Percentiles rank a stretch among this genome's conserved stretches.
These are phyloP conservation scores for Epinephelus coioides DNA, from an alignment of 2,797 vertebrate genomes.

Conservation along the genomic window DNA sequence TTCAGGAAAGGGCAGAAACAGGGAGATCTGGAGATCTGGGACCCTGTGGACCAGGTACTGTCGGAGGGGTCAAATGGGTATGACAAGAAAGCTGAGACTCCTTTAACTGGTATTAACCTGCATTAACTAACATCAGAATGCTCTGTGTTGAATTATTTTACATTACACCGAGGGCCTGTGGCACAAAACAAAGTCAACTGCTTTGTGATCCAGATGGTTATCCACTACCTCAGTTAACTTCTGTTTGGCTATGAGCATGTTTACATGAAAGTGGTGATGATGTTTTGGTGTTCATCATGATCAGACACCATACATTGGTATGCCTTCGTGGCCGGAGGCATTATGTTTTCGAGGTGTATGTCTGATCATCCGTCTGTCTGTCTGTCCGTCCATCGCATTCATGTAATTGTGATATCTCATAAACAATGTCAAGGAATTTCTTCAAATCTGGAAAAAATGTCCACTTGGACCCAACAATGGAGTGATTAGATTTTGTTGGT, in stretches of 20 bases:
- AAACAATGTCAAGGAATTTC: too few relatives aligned
- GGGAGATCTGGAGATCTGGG: conserved; percentile 96
- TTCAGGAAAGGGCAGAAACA: conserved; percentile 88
- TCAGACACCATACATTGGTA: too few relatives aligned
- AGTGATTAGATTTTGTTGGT: too few relatives aligned
- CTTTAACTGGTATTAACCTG: background rate
- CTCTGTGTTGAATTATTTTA: background rate
- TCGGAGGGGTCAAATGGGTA: background rate
- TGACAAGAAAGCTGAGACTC: background rate
- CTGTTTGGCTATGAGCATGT: background rate
- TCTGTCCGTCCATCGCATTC: too few relatives aligned
- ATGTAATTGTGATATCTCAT: too few relatives aligned
- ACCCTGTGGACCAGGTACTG: conserved; percentile 94
- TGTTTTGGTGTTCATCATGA: background rate
- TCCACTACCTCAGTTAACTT: background rate
- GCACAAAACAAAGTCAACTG: background rate
- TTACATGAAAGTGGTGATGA: background rate
- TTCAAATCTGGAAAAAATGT: too few relatives aligned
- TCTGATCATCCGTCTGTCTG: too few relatives aligned
- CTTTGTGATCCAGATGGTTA: background rate
- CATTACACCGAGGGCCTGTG: background rate
- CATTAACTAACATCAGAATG: background rate
- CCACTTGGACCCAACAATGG: too few relatives aligned
- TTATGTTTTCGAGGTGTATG: too few relatives aligned
- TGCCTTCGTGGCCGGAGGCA: too few relatives aligned